Base-by-base conservation (phyloP, 2,113 vertebrate genomes). In the Montifringilla adamsi region DNA sequence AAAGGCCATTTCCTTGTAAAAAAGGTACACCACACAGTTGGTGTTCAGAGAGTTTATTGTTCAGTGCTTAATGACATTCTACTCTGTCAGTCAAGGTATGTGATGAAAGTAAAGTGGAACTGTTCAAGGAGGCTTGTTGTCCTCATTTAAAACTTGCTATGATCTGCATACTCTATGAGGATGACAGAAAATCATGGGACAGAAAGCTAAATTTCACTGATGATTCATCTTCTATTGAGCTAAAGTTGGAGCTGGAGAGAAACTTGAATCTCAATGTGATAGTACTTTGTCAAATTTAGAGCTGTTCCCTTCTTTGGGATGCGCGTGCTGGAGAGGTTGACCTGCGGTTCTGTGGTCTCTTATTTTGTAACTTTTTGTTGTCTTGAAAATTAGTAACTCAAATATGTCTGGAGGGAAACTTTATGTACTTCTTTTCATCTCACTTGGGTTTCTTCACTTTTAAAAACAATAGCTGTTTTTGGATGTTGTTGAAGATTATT, bases 141-240 rank as follows among this genome's bases (percentile, higher is more conserved):
- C 35, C 78, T 90, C 13, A 37, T 83, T 80, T 95, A 53, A 76
- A 85, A 80, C 47, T 69, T 83, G 33, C 37, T 37, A 8, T 76
- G 58, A 63, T 83, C 72, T 79, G 59, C 18, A 21, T 47, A 10
- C 49, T 72, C 37, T 50, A 4, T 83, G 41, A 76, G 15, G 20
- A 72, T 64, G 67, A 46, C 39, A 72, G 46, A 78, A 92, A 75
- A 78, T 76, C 52, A 50, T 43, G 59, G 27, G 30, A 87, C 59
- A 89, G 68, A 89, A 84, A 91, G 66, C 69, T 84, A 78, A 53
- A 93, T 95, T 90, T 91, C 60, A 63, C 46, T 87, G 47, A 30
- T 87, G 72, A 69, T 76, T 69, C 55, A 84, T 89, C 55, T 88
- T 75, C 43, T 70, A 9, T 76, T 81, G 60, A 82, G 31, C 64